Percentiles rank a stretch among this genome's conserved stretches.
These are phyloP conservation scores for cattle (Bos taurus) DNA, from an alignment of 2,113 vertebrate species.

Conservation along the genomic window DNA sequence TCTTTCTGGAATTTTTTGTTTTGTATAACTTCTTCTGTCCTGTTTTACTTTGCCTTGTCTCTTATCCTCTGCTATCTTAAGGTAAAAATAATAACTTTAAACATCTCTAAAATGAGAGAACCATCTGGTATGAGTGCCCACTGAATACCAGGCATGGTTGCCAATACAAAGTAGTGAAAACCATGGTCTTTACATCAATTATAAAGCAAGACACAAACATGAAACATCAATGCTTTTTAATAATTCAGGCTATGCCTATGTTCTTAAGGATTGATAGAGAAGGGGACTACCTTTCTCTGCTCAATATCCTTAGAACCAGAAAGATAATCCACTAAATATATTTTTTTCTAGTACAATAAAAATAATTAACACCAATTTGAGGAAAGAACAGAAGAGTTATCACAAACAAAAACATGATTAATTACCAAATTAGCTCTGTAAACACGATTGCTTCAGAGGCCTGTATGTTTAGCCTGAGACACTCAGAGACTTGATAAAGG, in stretches of 20 bases:
- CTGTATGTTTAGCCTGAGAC: neutral
- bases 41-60: neutral
- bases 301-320: neutral
- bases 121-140: neutral
- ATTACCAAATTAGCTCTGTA: constrained; percentile 30
- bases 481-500: neutral
- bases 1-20: constrained; percentile 9
- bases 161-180: neutral
- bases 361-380: neutral
- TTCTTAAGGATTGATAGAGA: neutral
- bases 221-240: neutral
- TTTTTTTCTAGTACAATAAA: neutral
- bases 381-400: neutral
- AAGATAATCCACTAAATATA: neutral
- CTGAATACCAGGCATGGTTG: neutral
- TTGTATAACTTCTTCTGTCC: neutral
- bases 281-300: neutral
- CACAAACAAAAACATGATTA: constrained; percentile 3
- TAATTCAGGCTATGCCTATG: neutral
- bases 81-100: neutral
- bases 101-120: neutral
- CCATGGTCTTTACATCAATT: neutral
- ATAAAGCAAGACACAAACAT: neutral
- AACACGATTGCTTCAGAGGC: neutral
- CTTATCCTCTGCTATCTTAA: neutral